These are phyloP conservation scores for Saccostrea cuccullata DNA, from an alignment of 1,140 invertebrate genomes.

Conservation along the genomic window DNA sequence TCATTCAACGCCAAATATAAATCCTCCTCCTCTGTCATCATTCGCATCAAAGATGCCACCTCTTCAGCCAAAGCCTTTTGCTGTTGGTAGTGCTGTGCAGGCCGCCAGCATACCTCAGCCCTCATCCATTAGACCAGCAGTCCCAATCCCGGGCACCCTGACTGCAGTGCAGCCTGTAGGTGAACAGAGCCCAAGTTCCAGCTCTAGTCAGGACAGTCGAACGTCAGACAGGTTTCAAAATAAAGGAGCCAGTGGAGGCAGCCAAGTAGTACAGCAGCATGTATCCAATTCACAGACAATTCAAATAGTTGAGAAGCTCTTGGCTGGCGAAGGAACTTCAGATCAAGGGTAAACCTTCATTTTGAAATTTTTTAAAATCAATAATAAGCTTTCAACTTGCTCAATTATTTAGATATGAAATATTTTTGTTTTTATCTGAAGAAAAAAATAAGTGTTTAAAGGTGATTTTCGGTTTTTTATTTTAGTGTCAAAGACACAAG, in stretches of 20 bases:
- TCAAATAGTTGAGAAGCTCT: constrained; percentile 33
- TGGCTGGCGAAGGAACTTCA: constrained; percentile 35
- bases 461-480: neutral
- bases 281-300: neutral
- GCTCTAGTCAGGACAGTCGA: constrained; percentile 25
- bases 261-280: neutral
- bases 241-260: constrained; percentile 13
- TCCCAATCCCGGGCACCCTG: neutral
- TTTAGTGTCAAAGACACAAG: constrained; percentile 39
- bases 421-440: neutral
- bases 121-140: constrained; percentile 8
- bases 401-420: neutral
- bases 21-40: constrained; percentile 20
- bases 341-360: neutral
- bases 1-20: neutral
- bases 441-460: neutral
- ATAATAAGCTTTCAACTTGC: too few relatives aligned
- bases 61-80: constrained; percentile 46
- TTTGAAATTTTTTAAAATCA: neutral
- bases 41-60: constrained; percentile 39
- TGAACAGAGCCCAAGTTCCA: constrained; percentile 28
- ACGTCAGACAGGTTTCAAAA: constrained; percentile 13
- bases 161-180: constrained; percentile 38
- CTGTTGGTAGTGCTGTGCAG: constrained; percentile 47
- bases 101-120: constrained; percentile 17